These are phyloP conservation scores for Eupeodes luniger DNA, from an alignment of 2,888 invertebrate species.

Conservation along the genomic window DNA sequence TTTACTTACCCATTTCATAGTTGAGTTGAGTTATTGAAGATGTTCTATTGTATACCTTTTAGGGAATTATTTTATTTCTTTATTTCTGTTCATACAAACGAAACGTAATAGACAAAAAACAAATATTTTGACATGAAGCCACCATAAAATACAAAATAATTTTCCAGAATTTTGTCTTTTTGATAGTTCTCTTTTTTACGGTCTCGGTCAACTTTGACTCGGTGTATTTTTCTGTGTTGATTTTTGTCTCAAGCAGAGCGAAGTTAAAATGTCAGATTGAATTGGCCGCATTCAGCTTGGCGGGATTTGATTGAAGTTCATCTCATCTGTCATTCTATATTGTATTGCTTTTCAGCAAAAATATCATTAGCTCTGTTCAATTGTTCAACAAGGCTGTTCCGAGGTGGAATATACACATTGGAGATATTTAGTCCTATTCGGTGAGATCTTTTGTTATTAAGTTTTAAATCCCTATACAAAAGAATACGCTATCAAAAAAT, in stretches of 20 bases:
- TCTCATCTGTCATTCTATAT: neutral
- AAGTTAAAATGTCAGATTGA: slow-evolving; percentile 54
- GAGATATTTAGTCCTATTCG: too few relatives aligned
- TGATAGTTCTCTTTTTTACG: slow-evolving; percentile 15
- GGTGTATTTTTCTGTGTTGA: slow-evolving; percentile 58
- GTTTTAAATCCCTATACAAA: too few relatives aligned
- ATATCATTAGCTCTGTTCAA: neutral
- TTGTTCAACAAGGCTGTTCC: too few relatives aligned
- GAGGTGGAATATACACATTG: too few relatives aligned
- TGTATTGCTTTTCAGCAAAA: neutral
- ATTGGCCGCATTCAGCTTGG: slow-evolving; percentile 1
- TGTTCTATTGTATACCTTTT: neutral
- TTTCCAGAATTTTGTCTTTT: slow-evolving; percentile 46
- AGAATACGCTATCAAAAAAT: too few relatives aligned
- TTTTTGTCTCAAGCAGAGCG: slow-evolving; percentile 33
- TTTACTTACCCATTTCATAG: slow-evolving; percentile 72
- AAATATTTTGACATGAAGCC: slow-evolving; percentile 59
- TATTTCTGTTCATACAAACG: slow-evolving; percentile 40
- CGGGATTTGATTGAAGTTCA: neutral
- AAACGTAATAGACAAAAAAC: slow-evolving; percentile 39
- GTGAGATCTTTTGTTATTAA: too few relatives aligned
- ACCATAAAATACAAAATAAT: slow-evolving; percentile 49
- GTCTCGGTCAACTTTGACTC: neutral
- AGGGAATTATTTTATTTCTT: slow-evolving; percentile 7
- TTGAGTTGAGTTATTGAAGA: slow-evolving; percentile 14